These are phyloP conservation scores for Argopecten irradians DNA, from an alignment of 1,140 invertebrate genomes.

Conservation along the genomic window DNA sequence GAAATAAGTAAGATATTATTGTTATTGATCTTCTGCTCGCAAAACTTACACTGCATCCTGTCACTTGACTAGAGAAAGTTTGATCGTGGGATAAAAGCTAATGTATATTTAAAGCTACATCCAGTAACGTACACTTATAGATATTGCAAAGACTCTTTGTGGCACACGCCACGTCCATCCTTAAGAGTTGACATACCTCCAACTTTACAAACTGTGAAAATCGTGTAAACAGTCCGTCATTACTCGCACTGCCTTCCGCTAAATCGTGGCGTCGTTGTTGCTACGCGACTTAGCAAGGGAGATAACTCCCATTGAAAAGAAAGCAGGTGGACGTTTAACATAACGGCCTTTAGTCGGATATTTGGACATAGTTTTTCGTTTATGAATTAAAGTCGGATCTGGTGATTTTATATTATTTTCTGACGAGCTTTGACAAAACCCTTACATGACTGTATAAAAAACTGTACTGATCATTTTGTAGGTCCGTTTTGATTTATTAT, in stretches of 20 bases:
- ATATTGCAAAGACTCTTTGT: background rate
- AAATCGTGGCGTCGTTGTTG: background rate
- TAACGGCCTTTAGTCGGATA: no score
- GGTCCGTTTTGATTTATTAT: no score
- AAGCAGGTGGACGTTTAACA: no score
- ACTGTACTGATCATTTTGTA: no score
- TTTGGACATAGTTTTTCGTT: no score
- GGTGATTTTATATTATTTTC: no score
- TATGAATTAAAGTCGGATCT: no score
- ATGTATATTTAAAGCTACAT: background rate
- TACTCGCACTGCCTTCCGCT: slow-evolving; percentile 13
- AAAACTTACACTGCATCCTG: slow-evolving; percentile 8
- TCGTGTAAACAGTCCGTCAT: background rate
- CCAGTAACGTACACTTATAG: background rate
- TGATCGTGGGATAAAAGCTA: background rate
- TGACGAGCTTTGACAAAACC: no score
- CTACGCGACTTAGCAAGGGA: slow-evolving; percentile 4
- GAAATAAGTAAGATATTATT: background rate
- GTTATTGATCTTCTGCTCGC: background rate
- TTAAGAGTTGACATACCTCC: background rate
- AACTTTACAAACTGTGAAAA: slow-evolving; percentile 9
- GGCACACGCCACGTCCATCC: background rate
- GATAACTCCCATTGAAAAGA: background rate
- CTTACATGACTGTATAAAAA: no score
- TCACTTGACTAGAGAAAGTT: background rate